These are phyloP conservation scores for Drosophila setosimentum DNA, from an alignment of 2,888 invertebrate genomes.

Conservation along the genomic window DNA sequence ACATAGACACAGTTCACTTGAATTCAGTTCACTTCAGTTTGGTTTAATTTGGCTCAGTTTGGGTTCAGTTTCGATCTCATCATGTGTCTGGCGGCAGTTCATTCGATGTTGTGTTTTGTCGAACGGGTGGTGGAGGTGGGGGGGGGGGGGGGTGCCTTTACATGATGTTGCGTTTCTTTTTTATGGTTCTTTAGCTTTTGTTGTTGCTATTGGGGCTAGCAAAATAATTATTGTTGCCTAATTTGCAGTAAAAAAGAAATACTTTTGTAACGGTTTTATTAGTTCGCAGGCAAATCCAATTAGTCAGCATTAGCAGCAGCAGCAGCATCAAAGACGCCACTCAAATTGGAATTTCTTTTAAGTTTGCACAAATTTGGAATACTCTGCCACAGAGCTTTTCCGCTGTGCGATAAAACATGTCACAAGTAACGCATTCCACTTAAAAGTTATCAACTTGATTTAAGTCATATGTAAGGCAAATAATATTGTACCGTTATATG, in stretches of 20 bases:
- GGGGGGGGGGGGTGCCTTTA: neutral
- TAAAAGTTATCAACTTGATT: neutral
- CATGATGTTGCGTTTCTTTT: slow-evolving; percentile 40
- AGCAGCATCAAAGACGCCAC: slow-evolving; percentile 64
- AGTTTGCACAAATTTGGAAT: slow-evolving; percentile 17
- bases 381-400: neutral
- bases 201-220: slow-evolving; percentile 39
- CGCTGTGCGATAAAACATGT: neutral
- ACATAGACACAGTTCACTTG: neutral
- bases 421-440: neutral
- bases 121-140: too few relatives aligned
- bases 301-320: slow-evolving; percentile 65
- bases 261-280: slow-evolving; percentile 76
- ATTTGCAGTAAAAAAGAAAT: slow-evolving; percentile 78
- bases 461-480: neutral
- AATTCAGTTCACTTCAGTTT: neutral
- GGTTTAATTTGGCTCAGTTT: neutral
- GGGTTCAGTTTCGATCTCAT: slow-evolving; percentile 19
- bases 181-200: slow-evolving; percentile 53
- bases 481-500: neutral
- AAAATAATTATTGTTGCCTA: slow-evolving; percentile 76
- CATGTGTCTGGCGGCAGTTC: slow-evolving; percentile 24
- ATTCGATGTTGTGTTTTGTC: slow-evolving; percentile 18
- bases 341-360: slow-evolving; percentile 41
- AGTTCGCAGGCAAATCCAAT: slow-evolving; percentile 74